phyloP scores from a whole-genome alignment of 2,888 invertebrate genomes.

The Apamea sordens region DNA sequence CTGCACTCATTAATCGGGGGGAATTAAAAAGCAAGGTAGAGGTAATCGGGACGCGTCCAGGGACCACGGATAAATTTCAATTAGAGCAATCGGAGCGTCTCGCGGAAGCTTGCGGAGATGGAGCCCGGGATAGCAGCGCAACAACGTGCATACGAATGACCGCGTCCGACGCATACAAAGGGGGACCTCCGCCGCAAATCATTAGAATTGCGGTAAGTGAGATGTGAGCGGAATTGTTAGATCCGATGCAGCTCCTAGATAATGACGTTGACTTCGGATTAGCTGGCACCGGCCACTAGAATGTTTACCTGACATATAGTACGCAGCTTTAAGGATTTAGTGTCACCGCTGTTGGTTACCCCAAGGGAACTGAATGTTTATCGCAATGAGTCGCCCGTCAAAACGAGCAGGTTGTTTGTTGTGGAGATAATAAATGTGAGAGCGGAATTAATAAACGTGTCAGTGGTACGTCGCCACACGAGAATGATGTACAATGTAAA shows the following conservation, averaged over 20 bases:
- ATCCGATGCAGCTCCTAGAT: conserved; percentile 81
- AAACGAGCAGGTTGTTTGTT: conserved; percentile 60
- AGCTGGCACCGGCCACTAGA: conserved; percentile 76
- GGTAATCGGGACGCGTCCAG: conserved; percentile 73
- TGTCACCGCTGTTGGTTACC: conserved; percentile 58
- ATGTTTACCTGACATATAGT: conserved; percentile 70
- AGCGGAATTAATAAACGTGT: conserved; percentile 74
- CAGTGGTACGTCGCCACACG: conserved; percentile 71
- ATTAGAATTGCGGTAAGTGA: conserved; percentile 88
- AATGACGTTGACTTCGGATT: conserved; percentile 82
- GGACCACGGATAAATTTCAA: conserved; percentile 84
- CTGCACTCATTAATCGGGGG: conserved; percentile 81
- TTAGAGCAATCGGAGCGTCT: conserved; percentile 86
- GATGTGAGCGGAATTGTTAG: conserved; percentile 87
- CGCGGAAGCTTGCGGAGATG: conserved; percentile 85
- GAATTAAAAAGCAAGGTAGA: conserved; percentile 73
- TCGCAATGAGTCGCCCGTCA: conserved; percentile 48
- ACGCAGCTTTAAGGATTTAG: conserved; percentile 59
- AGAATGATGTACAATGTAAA: conserved; percentile 81
- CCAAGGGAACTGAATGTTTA: conserved; percentile 41
- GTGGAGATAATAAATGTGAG: conserved; percentile 65
- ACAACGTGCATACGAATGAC: conserved; percentile 80
- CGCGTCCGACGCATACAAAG: conserved; percentile 84
- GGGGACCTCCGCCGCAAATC: conserved; percentile 87
- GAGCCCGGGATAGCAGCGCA: conserved; percentile 79